Conservation (phyloP, 2,797 vertebrate species). For the Neopelma chrysocephalum region DNA sequence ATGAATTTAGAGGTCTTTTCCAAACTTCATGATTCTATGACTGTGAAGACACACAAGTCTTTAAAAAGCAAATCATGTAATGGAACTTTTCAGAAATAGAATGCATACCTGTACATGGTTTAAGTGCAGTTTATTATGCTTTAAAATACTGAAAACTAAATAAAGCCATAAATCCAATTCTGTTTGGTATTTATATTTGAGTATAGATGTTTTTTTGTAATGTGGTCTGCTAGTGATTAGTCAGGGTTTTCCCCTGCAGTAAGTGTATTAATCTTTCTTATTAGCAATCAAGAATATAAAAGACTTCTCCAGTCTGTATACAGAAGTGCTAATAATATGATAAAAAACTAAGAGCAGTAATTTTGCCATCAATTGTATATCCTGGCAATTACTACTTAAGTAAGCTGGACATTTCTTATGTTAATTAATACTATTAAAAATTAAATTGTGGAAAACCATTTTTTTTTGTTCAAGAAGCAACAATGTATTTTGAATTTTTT, state of each 20-base stretch:
- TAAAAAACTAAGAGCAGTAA: slow-evolving; percentile 40
- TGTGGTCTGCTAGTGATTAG: slow-evolving; percentile 1
- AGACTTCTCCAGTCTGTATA: slow-evolving; percentile 40
- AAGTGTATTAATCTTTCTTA: slow-evolving; percentile 59
- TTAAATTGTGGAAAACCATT: not conserved
- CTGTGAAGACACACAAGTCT: not conserved
- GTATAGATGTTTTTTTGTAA: not conserved
- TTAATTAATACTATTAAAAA: slow-evolving; percentile 41
- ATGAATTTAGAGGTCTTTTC: not conserved
- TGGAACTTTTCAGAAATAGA: not conserved
- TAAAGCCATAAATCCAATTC: not conserved
- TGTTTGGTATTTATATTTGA: slow-evolving; percentile 14
- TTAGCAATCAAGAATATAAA: slow-evolving; percentile 31
- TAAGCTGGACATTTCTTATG: slow-evolving; percentile 35
- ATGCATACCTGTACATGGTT: not conserved
- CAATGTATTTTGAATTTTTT: slow-evolving; percentile 32
- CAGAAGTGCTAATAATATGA: slow-evolving; percentile 48
- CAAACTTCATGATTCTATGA: not conserved
- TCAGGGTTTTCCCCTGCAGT: not conserved
- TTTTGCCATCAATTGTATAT: slow-evolving; percentile 70
- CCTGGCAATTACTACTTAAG: slow-evolving; percentile 58
- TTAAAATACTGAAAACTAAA: not conserved
- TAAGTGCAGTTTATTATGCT: not conserved
- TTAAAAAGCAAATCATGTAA: not conserved
- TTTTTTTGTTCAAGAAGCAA: slow-evolving; percentile 20